Evolutionary conservation across 2,888 invertebrate genomes (phyloP).

Genomic region (Microdon myrmicae): DNA sequence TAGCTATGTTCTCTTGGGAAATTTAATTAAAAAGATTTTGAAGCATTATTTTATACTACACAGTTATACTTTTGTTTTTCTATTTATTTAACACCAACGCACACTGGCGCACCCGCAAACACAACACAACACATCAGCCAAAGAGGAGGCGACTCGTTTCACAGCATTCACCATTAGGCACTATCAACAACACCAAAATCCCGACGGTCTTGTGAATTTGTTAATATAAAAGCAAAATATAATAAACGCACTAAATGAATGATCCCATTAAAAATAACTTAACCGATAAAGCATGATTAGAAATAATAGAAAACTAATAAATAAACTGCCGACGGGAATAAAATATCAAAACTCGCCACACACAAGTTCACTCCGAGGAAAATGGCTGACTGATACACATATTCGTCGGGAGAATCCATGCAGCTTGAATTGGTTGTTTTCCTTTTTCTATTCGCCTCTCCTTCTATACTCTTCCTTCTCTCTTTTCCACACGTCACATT

Average conservation of each 20-base stretch:
- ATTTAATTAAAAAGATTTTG: too few relatives aligned
- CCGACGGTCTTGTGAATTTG: constrained; percentile 1
- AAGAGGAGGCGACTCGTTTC: too few relatives aligned
- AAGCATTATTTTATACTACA: too few relatives aligned
- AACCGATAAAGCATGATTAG: too few relatives aligned
- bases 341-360: constrained; percentile 43
- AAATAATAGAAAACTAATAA: constrained; percentile 21
- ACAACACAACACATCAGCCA: too few relatives aligned
- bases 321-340: constrained; percentile 32
- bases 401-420: constrained; percentile 45
- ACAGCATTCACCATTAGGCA: too few relatives aligned
- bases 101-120: too few relatives aligned
- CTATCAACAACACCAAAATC: constrained; percentile 10
- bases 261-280: constrained; percentile 11
- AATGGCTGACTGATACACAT: constrained; percentile 61
- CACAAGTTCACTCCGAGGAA: constrained; percentile 63
- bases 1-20: too few relatives aligned
- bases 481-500: constrained; percentile 17
- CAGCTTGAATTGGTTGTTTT: constrained; percentile 15
- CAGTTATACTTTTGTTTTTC: too few relatives aligned
- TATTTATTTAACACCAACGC: too few relatives aligned
- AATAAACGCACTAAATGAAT: neutral
- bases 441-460: constrained; percentile 10
- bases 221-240: neutral
- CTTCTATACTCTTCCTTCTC: constrained; percentile 13